Evolutionary conservation across 1,140 invertebrate species (phyloP), one percentile per base, ranked within the genome.

Genomic region (Maniola jurtina): DNA sequence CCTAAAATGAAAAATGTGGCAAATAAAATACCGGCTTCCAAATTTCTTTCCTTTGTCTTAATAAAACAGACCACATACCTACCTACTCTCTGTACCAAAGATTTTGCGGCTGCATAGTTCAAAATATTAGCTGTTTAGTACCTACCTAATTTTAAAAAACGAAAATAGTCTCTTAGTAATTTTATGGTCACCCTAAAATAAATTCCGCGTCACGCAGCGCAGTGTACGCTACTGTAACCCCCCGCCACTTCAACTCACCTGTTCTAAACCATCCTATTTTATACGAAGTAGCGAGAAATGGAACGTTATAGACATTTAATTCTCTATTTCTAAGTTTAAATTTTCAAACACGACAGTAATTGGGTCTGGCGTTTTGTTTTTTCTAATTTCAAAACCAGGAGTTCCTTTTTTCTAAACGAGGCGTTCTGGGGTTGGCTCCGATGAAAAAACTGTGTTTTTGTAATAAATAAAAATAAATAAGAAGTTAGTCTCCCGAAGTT

Each of bases 211-310:
- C 71, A 73, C 62, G 71, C 68, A 55, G 71, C 61, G 71, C 40
- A 11, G 47, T 38, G 61, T 66, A 65, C 68, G 71, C 71, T 73
- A 73, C 71, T 56, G 71, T 73, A 73, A 73, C 71, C 71, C 71
- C 71, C 71, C 59, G 64, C 68, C 61, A 59, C 64, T 57, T 52
- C 36, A 47, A 55, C 62, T 64, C 67, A 69, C 67, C 67, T 64
- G 67, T 42, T 60, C 55, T 64, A 68, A 64, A 69, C 61, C 14
- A 61, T 56, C 36, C 47, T 70, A 74, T 78, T 73, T 77, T 75
- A 79, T 68, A 56, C 47, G 61, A 61, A 68, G 72, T 77, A 78
- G 75, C 76, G 54, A 72, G 72, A 67, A 75, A 72, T 67, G 71
- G 70, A 78, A 77, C 73, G 79, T 76, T 74, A 73, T 65, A 58